Percentiles rank a stretch among this genome's conserved stretches.
Conservation (phyloP, 2,888 invertebrate species). For the Lasiommata megera region DNA sequence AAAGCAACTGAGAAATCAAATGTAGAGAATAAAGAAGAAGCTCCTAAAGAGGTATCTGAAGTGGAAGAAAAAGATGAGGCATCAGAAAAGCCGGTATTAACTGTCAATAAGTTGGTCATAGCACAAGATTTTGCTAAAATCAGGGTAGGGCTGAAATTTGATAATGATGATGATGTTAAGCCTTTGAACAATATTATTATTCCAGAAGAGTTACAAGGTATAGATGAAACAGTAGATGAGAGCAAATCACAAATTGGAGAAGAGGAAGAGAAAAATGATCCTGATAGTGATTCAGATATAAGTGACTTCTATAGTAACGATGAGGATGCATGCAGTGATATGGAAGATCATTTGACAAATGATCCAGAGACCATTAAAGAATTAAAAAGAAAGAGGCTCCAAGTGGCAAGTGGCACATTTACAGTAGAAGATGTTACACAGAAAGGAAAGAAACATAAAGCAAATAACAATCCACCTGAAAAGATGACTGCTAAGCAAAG, state of each 20-base stretch:
- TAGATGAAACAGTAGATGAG: constrained; percentile 62
- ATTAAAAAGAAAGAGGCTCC: constrained; percentile 67
- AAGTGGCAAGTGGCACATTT: constrained; percentile 79
- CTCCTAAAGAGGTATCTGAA: constrained; percentile 49
- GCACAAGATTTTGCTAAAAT: constrained; percentile 93
- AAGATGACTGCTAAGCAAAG: constrained; percentile 89
- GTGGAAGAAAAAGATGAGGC: constrained; percentile 43
- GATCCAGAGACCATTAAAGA: constrained; percentile 70
- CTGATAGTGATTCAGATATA: constrained; percentile 81
- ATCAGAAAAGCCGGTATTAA: constrained; percentile 54
- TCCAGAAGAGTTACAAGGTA: constrained; percentile 65
- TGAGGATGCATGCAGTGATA: constrained; percentile 79
- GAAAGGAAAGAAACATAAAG: constrained; percentile 58
- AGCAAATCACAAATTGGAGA: constrained; percentile 47
- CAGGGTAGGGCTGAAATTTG: constrained; percentile 86
- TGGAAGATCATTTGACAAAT: constrained; percentile 74
- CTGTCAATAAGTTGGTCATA: constrained; percentile 75
- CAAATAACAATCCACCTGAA: constrained; percentile 43
- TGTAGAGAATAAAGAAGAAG: constrained; percentile 48
- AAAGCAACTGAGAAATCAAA: constrained; percentile 37
- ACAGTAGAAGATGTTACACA: constrained; percentile 76
- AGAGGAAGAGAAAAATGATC: constrained; percentile 43
- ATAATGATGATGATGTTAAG: constrained; percentile 83
- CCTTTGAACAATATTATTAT: constrained; percentile 76
- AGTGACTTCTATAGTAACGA: constrained; percentile 86